Evolutionary conservation across 2,888 invertebrate species (phyloP).

Genomic region (Epinotia brunnichana): DNA sequence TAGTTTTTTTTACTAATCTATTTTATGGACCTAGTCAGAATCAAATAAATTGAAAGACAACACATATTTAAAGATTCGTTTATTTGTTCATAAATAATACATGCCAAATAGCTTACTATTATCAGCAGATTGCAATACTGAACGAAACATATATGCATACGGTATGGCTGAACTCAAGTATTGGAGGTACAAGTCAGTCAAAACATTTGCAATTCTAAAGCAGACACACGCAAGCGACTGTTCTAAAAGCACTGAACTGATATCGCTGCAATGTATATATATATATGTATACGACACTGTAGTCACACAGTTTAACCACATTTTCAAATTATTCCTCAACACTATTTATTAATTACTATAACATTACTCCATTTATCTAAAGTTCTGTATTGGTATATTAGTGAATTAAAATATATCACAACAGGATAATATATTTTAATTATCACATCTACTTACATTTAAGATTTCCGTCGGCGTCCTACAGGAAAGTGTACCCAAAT

Average conservation of each 20-base stretch:
- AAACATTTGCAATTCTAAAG: constrained; percentile 20
- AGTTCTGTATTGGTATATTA: constrained; percentile 15
- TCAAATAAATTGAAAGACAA: neutral
- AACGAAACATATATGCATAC: constrained; percentile 36
- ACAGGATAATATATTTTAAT: constrained; percentile 28
- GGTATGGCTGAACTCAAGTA: constrained; percentile 2
- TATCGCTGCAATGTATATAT: neutral
- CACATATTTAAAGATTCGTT: constrained; percentile 46
- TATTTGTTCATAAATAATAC: constrained; percentile 53
- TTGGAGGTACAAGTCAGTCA: constrained; percentile 14
- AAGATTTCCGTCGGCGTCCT: neutral
- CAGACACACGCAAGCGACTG: constrained; percentile 28
- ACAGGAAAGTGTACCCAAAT: neutral
- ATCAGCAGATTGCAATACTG: constrained; percentile 38
- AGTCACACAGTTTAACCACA: constrained; percentile 7
- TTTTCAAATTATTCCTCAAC: constrained; percentile 29
- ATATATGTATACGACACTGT: neutral
- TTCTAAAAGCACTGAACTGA: constrained; percentile 27
- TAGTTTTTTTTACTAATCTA: too few relatives aligned
- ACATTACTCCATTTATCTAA: neutral
- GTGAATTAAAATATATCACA: constrained; percentile 27
- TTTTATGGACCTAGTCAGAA: too few relatives aligned
- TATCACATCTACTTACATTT: constrained; percentile 28
- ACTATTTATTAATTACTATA: neutral
- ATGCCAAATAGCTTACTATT: constrained; percentile 46